Evolutionary conservation across 2,888 invertebrate species (phyloP).

Genomic region (Agapostemon virescens): DNA sequence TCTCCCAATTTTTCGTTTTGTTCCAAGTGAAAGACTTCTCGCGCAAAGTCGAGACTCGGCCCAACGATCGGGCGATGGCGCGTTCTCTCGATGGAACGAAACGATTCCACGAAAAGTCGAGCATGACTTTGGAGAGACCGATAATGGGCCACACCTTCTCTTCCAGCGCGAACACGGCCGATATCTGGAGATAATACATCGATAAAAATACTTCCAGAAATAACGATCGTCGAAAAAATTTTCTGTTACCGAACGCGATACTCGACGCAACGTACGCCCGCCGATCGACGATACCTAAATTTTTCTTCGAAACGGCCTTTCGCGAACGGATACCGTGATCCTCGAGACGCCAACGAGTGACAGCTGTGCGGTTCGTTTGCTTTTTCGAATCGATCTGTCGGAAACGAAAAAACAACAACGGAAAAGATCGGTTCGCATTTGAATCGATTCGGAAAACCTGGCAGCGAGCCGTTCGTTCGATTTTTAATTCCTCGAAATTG

Average conservation of each 20-base stretch:
- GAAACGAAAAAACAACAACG: slow-evolving; percentile 9
- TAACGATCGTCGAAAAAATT: background rate
- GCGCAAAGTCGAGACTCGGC: background rate
- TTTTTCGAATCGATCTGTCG: too few species aligned
- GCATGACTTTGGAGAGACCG: slow-evolving; percentile 10
- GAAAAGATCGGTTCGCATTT: background rate
- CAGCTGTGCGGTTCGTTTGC: too few species aligned
- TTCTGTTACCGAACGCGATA: too few species aligned
- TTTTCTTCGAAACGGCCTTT: too few species aligned
- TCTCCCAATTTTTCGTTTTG: background rate
- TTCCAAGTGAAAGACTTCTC: too few species aligned
- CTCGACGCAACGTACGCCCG: too few species aligned
- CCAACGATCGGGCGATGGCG: background rate
- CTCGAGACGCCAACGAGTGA: slow-evolving; percentile 62
- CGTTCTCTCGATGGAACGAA: slow-evolving; percentile 35
- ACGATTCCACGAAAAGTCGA: slow-evolving; percentile 57
- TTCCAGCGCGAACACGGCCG: background rate
- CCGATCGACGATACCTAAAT: too few species aligned
- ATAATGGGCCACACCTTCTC: slow-evolving; percentile 44
- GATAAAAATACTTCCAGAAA: background rate
- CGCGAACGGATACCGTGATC: slow-evolving; percentile 51
- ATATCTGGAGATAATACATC: background rate
- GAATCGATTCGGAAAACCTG: background rate
- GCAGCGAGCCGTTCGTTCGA: background rate
- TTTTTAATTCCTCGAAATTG: background rate